Conservation (phyloP, 2,113 vertebrate genomes). For the Solea solea region DNA sequence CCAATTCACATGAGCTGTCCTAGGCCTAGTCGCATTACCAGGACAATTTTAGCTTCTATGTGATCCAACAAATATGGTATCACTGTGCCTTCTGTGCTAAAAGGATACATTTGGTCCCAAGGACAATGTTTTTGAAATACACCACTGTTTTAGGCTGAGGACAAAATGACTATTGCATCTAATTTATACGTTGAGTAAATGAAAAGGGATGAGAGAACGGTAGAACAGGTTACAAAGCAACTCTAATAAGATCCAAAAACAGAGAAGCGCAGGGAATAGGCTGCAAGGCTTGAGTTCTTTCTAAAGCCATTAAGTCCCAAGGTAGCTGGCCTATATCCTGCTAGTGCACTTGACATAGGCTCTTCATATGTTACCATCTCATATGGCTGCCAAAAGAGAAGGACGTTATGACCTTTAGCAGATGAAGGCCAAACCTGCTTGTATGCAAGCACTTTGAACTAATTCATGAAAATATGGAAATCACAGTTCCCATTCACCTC, state of each 20-base stretch:
- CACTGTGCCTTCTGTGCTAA: constrained; percentile 33
- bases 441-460: neutral
- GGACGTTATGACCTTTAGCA: constrained; percentile 35
- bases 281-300: constrained; percentile 59
- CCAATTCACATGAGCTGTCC: constrained; percentile 43
- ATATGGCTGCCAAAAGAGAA: constrained; percentile 26
- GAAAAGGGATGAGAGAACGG: constrained; percentile 19
- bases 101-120: constrained; percentile 15
- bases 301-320: constrained; percentile 53
- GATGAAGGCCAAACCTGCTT: constrained; percentile 28
- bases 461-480: neutral
- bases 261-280: constrained; percentile 41
- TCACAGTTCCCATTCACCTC: neutral
- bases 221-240: constrained; percentile 19
- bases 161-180: neutral
- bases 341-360: constrained; percentile 49
- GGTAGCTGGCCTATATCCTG: constrained; percentile 68
- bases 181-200: constrained; percentile 25
- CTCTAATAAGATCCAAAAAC: constrained; percentile 41
- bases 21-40: constrained; percentile 37
- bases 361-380: constrained; percentile 45
- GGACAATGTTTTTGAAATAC: neutral
- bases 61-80: constrained; percentile 35
- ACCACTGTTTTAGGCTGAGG: neutral
- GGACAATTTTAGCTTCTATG: constrained; percentile 41